Conservation (phyloP, 2,797 vertebrate genomes). For the Malacoraja senta region DNA sequence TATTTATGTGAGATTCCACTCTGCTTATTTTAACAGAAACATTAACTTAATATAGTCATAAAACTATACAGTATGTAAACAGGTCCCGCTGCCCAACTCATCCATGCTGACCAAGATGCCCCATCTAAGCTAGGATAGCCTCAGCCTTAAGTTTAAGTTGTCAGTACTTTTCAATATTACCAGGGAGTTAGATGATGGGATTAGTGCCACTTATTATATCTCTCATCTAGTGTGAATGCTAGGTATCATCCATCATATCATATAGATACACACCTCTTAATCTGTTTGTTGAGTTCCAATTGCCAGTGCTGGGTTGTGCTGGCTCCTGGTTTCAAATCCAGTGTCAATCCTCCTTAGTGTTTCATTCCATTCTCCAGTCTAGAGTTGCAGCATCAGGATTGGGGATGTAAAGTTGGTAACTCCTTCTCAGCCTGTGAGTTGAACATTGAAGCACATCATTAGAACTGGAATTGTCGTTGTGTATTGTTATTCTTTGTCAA, state of each 20-base stretch:
- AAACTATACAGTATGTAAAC: neutral
- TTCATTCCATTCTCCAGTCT: neutral
- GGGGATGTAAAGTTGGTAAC: neutral
- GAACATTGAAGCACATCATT: neutral
- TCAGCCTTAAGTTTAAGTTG: neutral
- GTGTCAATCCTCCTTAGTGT: neutral
- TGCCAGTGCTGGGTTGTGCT: neutral
- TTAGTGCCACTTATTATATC: neutral
- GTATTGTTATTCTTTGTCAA: neutral
- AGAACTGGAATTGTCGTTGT: neutral
- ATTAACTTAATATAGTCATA: neutral
- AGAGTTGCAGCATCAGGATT: neutral
- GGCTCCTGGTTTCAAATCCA: neutral
- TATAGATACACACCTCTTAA: neutral
- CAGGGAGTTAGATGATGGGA: neutral
- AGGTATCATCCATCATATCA: neutral
- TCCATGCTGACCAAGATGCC: neutral
- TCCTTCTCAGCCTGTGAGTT: neutral
- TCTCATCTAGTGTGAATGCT: neutral
- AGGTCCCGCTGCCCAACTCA: no score
- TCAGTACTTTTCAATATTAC: neutral
- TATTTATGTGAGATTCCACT: neutral
- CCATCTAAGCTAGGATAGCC: neutral
- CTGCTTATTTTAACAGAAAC: neutral
- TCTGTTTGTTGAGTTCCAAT: neutral